Evolutionary conservation across 2,113 vertebrate species (phyloP).

Genomic region (Heterocephalus glaber): DNA sequence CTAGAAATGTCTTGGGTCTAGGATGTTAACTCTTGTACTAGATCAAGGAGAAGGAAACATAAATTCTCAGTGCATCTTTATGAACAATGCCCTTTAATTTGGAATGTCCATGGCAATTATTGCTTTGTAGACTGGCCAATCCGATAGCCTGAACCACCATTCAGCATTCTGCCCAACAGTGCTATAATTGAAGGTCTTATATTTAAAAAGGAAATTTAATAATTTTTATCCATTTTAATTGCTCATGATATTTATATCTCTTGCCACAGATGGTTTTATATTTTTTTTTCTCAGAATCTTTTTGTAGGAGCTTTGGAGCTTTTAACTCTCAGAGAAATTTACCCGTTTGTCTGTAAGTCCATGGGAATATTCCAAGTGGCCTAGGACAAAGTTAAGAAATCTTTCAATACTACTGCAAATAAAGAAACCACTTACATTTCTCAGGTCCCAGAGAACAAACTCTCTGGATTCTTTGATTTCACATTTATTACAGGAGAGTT

Average conservation of each 20-base stretch:
- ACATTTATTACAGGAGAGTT: not conserved
- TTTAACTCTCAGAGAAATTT: not conserved
- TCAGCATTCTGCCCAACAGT: constrained; percentile 39
- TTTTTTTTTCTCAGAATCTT: constrained; percentile 5
- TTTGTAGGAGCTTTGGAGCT: not conserved
- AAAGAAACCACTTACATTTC: not conserved
- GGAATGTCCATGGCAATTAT: constrained; percentile 55
- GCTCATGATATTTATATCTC: constrained; percentile 15
- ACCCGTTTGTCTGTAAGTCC: not conserved
- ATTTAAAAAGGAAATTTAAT: constrained; percentile 51
- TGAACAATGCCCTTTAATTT: constrained; percentile 72
- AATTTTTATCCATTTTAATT: not conserved
- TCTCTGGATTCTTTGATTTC: not conserved
- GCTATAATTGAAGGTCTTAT: constrained; percentile 64
- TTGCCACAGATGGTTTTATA: not conserved
- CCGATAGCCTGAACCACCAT: constrained; percentile 64
- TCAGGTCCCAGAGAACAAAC: not conserved
- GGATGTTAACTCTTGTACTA: constrained; percentile 76
- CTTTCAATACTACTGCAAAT: not conserved
- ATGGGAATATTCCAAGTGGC: not conserved
- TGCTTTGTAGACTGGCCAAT: constrained; percentile 68
- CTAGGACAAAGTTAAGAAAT: not conserved
- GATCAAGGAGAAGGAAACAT: constrained; percentile 64
- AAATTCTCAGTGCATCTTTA: constrained; percentile 73
- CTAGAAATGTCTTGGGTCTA: constrained; percentile 74